Percentiles rank a stretch among this genome's conserved stretches.
Conservation (phyloP, 2,113 vertebrate genomes). For the Spermophilus dauricus region DNA sequence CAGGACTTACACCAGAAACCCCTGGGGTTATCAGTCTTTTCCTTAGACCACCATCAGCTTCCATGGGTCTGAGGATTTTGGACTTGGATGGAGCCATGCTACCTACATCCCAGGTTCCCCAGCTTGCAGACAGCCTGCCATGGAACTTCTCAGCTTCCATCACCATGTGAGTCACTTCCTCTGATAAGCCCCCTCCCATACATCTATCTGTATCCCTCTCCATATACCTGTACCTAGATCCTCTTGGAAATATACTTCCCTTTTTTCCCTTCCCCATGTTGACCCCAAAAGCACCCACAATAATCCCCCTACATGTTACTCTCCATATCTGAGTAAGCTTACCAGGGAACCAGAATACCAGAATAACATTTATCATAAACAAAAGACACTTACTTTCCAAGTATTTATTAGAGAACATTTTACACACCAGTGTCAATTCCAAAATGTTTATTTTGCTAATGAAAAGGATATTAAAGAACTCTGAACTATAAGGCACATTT, state of each 20-base stretch:
- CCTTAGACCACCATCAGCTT: neutral
- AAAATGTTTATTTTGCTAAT: neutral
- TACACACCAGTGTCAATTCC: neutral
- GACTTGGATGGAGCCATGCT: neutral
- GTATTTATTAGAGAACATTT: neutral
- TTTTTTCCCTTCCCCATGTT: accelerated
- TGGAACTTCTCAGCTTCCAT: neutral
- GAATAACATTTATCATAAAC: neutral
- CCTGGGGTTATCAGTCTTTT: neutral
- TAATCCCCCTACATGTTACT: accelerated
- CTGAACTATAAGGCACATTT: neutral
- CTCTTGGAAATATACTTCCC: neutral
- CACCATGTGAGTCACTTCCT: neutral
- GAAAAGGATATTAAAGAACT: constrained; percentile 37
- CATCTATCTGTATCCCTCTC: neutral
- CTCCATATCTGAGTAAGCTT: neutral
- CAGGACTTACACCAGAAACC: neutral
- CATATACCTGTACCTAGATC: neutral
- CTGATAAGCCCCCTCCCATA: neutral
- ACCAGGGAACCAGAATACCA: too few relatives aligned
- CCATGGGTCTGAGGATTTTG: neutral
- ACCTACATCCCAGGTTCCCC: neutral
- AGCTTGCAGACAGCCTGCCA: neutral
- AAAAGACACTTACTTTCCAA: neutral
- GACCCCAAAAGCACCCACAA: neutral